Base-by-base conservation (phyloP, 2,113 vertebrate genomes). In the Macaca fascicularis region DNA sequence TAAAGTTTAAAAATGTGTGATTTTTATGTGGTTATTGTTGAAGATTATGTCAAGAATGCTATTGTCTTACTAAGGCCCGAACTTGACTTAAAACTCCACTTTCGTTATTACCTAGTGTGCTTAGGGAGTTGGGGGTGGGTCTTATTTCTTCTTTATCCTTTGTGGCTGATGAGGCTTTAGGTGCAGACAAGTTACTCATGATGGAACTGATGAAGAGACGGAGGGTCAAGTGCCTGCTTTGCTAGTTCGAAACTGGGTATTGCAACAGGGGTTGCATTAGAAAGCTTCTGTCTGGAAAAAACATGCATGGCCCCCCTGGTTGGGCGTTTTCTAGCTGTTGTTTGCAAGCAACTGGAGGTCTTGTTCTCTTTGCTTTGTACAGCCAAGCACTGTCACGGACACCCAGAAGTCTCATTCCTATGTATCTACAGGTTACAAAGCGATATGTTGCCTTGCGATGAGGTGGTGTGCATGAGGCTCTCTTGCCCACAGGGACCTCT, bases 381-480 rank as follows among this genome's bases (percentile, higher is more conserved):
- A 7, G 48, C 35, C 74, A 69, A 10, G 14, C 25, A 9, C 9
- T 59, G 32, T 9, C 17, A 1, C 10, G 30, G 30, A 11, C 16
- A 38, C 17, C 25, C 23, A 7, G 67, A 32, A 32, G 20, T 43
- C 22, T 38, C n/a, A 40, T 72, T 52, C 40, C 40, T 61, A 2
- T 38, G 55, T 30, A 9, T 30, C 55, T 67, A 7, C 5, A 45
- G 38, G 17, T 38, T 59, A 50, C 32, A 19, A 32, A 13, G 20
- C 0, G 0, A 20, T 8, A 23, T 3, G 12, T 8, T 6, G 4
- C 35, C 10, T 23, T 7, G 13, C 20, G n/a, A 8, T 23, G 12
- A 43, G 9, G 57, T 32, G 40, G 16, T 12, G 2, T 23, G 30
- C 19, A 0, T 3, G 22, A 35, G n/a, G 12, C 13, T 35, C 3